A percentile compares a stretch with the other conserved stretches of the same genome.
phyloP scores from a whole-genome alignment of 2,888 invertebrate species.

The Drosophila hamatofila region DNA sequence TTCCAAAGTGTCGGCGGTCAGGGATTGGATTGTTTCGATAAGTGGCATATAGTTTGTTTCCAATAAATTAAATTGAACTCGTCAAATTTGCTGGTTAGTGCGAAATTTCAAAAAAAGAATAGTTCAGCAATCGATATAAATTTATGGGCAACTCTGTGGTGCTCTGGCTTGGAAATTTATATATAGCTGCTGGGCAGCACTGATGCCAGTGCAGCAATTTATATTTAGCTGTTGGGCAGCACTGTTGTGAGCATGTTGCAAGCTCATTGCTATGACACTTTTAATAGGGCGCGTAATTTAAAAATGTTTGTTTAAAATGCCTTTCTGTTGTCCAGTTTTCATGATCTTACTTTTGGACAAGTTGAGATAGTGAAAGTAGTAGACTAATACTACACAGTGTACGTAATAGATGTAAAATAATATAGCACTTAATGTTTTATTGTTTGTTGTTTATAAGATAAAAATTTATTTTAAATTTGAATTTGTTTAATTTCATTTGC shows the following conservation, averaged over 20 bases:
- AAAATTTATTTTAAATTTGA: background rate
- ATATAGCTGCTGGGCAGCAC: background rate
- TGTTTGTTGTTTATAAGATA: background rate
- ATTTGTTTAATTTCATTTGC: no score
- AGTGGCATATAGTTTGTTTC: constrained; percentile 38
- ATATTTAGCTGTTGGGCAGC: background rate
- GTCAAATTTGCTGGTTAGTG: background rate
- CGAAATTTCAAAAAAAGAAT: background rate
- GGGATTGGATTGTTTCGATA: constrained; percentile 71
- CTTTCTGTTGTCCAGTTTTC: background rate
- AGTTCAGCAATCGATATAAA: background rate
- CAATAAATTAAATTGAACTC: background rate
- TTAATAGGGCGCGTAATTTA: background rate
- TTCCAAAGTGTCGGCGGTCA: constrained; percentile 73
- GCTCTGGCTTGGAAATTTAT: no score
- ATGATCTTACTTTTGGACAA: background rate
- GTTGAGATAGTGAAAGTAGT: background rate
- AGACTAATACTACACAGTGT: background rate
- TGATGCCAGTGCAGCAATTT: background rate
- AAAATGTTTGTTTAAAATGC: background rate
- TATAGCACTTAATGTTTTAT: background rate
- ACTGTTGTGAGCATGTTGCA: background rate
- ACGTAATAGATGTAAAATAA: no score
- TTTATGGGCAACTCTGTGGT: no score
- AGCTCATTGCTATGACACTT: background rate